Conservation (phyloP, 1,140 invertebrate species). For the Apis mellifera region DNA sequence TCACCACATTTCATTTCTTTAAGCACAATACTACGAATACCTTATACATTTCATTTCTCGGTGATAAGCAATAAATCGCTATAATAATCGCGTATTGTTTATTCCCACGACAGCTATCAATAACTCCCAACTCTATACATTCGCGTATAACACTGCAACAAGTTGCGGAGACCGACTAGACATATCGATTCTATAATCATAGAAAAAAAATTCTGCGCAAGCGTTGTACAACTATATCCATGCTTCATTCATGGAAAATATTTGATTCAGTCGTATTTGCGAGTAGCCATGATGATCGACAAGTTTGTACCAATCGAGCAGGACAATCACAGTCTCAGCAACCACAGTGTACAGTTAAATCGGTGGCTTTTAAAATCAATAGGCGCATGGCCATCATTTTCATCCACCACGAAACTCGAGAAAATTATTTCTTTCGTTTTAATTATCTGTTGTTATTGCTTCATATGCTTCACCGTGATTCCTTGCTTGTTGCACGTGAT, state of each 20-base stretch:
- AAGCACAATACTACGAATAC: too few species aligned
- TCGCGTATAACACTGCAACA: neutral
- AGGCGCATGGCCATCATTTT: conserved; percentile 47
- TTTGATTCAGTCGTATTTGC: neutral
- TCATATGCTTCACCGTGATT: conserved; percentile 29
- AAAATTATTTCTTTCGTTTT: conserved; percentile 15
- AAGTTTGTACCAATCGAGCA: neutral
- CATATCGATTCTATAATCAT: conserved; percentile 33
- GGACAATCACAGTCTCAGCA: neutral
- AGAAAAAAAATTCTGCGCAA: neutral
- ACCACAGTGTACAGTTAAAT: conserved; percentile 39
- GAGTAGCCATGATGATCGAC: neutral
- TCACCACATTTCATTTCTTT: too few species aligned
- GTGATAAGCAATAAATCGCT: too few species aligned
- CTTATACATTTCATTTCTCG: too few species aligned
- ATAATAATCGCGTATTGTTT: neutral
- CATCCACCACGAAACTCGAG: neutral
- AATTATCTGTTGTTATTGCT: conserved; percentile 16
- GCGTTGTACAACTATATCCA: neutral
- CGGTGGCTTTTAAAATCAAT: conserved; percentile 59
- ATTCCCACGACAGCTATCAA: neutral
- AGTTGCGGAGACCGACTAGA: conserved; percentile 1
- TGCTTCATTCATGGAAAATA: too few species aligned
- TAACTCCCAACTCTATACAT: neutral
- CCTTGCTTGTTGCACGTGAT: conserved; percentile 25